Evolutionary conservation across 92 coral and sea anemone species (phyloP).

Genomic region (Scolanthus callimorphus): DNA sequence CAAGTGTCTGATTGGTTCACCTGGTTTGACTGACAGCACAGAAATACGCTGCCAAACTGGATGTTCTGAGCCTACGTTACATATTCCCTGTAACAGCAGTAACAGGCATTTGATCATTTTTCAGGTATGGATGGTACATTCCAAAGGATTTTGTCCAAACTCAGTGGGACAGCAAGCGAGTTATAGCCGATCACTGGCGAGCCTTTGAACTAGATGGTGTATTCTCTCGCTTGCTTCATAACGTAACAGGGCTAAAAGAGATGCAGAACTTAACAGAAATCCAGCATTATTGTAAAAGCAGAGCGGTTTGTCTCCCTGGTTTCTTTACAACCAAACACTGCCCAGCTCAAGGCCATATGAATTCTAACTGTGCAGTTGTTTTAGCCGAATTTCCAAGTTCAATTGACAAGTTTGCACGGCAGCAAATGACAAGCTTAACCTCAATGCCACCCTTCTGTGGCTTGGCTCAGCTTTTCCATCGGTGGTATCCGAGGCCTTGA

Average conservation of each 20-base stretch:
- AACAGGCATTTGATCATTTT: no score
- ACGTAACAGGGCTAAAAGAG: slow-evolving; percentile 36
- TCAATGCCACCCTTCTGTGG: slow-evolving; percentile 63
- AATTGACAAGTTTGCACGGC: neutral
- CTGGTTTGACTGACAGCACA: no score
- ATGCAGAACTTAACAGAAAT: slow-evolving; percentile 46
- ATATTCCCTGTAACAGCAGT: no score
- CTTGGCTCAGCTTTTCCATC: slow-evolving; percentile 56
- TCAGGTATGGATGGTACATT: slow-evolving; percentile 85
- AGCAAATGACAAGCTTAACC: slow-evolving; percentile 38
- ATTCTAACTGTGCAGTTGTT: slow-evolving; percentile 41
- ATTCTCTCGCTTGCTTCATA: slow-evolving; percentile 30
- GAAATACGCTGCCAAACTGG: no score
- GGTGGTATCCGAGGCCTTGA: slow-evolving; percentile 6
- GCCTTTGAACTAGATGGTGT: slow-evolving; percentile 34
- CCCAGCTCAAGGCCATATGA: no score
- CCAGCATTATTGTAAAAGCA: slow-evolving; percentile 25
- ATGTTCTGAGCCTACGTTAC: no score
- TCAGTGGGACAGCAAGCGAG: slow-evolving; percentile 48
- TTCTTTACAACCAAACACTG: slow-evolving; percentile 6
- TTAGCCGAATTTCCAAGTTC: slow-evolving; percentile 75
- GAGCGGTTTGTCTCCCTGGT: slow-evolving; percentile 3
- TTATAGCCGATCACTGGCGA: slow-evolving; percentile 72
- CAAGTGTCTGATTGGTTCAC: no score
- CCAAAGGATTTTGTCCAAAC: slow-evolving; percentile 54